A percentile compares a stretch with the other conserved stretches of the same genome.
These are phyloP conservation scores for Cheiracanthium punctorium DNA, from an alignment of 2,888 invertebrate genomes.

Conservation along the genomic window DNA sequence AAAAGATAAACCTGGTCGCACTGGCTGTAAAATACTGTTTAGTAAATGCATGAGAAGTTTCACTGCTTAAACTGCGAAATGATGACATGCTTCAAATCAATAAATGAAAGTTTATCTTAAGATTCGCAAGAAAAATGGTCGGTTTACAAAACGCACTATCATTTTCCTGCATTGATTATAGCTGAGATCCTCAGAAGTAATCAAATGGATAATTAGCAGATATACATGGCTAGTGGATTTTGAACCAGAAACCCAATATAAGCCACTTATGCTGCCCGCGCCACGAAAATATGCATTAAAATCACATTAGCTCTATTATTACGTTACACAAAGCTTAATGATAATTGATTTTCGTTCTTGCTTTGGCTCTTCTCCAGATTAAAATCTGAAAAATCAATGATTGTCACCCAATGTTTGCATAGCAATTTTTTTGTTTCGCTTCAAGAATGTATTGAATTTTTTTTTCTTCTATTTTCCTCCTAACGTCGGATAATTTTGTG, in stretches of 20 bases:
- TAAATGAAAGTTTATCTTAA: too few relatives aligned
- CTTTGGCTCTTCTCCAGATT: not conserved
- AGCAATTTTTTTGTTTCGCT: not conserved
- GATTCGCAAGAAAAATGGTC: too few relatives aligned
- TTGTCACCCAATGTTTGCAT: not conserved
- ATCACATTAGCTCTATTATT: not conserved
- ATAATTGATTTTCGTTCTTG: slow-evolving; percentile 1
- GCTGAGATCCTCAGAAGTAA: not conserved
- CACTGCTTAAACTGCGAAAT: too few relatives aligned
- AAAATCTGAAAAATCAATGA: not conserved
- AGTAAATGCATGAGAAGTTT: too few relatives aligned
- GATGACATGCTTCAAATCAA: too few relatives aligned
- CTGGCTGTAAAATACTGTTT: too few relatives aligned
- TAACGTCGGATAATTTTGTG: not conserved
- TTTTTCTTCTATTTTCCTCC: not conserved
- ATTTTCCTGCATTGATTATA: not conserved
- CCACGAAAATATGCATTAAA: not conserved
- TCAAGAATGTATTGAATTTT: not conserved
- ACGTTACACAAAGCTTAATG: not conserved
- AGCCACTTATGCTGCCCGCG: not conserved
- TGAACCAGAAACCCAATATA: not conserved
- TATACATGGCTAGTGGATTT: not conserved
- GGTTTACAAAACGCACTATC: not conserved
- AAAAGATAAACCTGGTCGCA: too few relatives aligned
- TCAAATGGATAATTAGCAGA: not conserved